These are phyloP conservation scores for Cercopithecus diana DNA, from an alignment of 2,797 vertebrate genomes.

Conservation along the genomic window DNA sequence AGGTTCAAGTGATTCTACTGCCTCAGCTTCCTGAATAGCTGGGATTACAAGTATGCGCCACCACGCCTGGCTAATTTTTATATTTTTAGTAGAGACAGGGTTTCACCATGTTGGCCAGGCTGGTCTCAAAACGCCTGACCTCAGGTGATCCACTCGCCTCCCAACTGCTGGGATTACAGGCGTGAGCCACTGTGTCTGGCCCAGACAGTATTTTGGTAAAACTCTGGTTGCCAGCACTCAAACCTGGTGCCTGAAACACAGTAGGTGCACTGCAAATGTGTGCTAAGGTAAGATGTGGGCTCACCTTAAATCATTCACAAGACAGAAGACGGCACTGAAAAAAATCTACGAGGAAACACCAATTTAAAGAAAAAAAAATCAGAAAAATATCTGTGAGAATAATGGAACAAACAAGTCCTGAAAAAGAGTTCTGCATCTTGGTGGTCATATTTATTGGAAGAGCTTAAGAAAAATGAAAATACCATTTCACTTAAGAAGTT, in stretches of 20 bases:
- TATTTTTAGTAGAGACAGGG: not conserved
- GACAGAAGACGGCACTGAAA: slow-evolving; percentile 56
- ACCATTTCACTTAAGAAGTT: not conserved
- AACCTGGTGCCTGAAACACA: not conserved
- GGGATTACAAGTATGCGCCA: not conserved
- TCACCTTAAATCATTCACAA: slow-evolving; percentile 35
- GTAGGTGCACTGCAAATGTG: not conserved
- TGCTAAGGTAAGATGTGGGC: not conserved
- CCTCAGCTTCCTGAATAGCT: not conserved
- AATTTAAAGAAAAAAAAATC: slow-evolving; percentile 67
- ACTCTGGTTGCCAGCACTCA: not conserved
- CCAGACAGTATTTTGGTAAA: not conserved
- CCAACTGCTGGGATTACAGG: not conserved
- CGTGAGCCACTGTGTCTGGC: not conserved
- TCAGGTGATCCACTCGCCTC: not conserved
- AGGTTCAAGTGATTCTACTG: not conserved
- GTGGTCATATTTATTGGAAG: slow-evolving; percentile 50
- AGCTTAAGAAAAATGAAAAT: slow-evolving; percentile 42
- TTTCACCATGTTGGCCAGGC: not conserved
- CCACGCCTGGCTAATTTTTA: not conserved
- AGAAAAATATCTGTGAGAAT: slow-evolving; percentile 51
- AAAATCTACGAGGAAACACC: slow-evolving; percentile 62
- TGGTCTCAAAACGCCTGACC: not conserved
- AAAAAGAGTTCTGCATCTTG: slow-evolving; percentile 50
- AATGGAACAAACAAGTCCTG: slow-evolving; percentile 42